Evolutionary conservation across 2,797 vertebrate species (phyloP).

Genomic region (Tympanoctomys barrerae): DNA sequence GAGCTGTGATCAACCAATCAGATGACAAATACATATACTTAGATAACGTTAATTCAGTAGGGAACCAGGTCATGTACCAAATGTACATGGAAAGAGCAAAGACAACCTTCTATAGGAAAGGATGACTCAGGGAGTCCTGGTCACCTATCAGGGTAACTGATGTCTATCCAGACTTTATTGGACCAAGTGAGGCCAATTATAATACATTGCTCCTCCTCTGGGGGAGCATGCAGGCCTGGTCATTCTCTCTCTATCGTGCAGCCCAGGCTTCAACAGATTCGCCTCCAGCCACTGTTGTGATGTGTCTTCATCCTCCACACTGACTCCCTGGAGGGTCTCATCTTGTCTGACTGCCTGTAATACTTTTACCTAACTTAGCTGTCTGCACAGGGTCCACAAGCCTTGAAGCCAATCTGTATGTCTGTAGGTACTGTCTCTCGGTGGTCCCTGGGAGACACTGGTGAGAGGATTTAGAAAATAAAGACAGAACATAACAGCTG

Average conservation of each 20-base stretch:
- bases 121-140: not conserved
- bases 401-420: not conserved
- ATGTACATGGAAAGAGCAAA: not conserved
- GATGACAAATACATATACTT: not conserved
- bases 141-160: not conserved
- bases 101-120: not conserved
- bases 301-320: not conserved
- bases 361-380: not conserved
- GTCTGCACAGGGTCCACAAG: not conserved
- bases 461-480: too few relatives aligned
- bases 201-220: not conserved
- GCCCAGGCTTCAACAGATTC: not conserved
- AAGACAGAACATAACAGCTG: too few relatives aligned
- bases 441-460: too few relatives aligned
- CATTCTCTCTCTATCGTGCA: not conserved
- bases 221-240: not conserved
- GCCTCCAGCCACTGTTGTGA: not conserved
- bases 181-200: not conserved
- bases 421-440: too few relatives aligned
- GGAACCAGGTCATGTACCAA: not conserved
- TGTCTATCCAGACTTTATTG: not conserved
- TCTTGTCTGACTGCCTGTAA: not conserved
- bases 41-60: not conserved
- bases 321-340: not conserved
- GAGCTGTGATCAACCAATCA: not conserved